These are phyloP conservation scores for Saguinus imperator DNA, from an alignment of 2,113 vertebrate species.

Conservation along the genomic window DNA sequence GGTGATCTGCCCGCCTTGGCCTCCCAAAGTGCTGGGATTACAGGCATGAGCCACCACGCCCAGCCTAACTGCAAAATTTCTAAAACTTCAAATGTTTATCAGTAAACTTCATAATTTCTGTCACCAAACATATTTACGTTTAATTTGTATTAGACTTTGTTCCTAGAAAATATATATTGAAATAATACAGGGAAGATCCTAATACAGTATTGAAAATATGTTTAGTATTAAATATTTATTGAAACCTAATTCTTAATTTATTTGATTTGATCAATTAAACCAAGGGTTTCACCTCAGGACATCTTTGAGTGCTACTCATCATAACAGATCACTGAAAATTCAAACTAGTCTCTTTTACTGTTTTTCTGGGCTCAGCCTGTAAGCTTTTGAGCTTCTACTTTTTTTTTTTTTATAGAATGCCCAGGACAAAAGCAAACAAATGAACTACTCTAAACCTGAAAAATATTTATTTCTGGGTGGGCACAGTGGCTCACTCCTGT, in stretches of 20 bases:
- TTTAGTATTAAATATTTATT: background rate
- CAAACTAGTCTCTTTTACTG: background rate
- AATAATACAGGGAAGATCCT: background rate
- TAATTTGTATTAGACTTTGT: background rate
- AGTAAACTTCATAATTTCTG: background rate
- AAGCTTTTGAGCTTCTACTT: conserved; percentile 21
- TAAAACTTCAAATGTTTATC: background rate
- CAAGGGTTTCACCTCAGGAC: background rate
- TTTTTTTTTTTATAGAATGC: background rate
- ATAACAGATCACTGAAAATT: background rate
- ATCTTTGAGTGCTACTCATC: background rate
- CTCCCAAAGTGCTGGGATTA: no score
- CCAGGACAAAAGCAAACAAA: background rate
- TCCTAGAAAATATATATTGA: background rate
- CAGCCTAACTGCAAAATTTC: background rate
- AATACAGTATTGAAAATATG: background rate
- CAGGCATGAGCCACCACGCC: background rate
- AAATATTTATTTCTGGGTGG: background rate
- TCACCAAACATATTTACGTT: background rate
- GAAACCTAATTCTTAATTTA: background rate
- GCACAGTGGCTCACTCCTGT: no score
- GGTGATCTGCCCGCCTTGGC: no score
- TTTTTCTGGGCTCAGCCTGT: background rate
- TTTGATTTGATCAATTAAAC: background rate
- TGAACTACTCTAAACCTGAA: background rate